Evolutionary conservation across 2,113 vertebrate genomes (phyloP).

Genomic region (Argyrosomus japonicus): DNA sequence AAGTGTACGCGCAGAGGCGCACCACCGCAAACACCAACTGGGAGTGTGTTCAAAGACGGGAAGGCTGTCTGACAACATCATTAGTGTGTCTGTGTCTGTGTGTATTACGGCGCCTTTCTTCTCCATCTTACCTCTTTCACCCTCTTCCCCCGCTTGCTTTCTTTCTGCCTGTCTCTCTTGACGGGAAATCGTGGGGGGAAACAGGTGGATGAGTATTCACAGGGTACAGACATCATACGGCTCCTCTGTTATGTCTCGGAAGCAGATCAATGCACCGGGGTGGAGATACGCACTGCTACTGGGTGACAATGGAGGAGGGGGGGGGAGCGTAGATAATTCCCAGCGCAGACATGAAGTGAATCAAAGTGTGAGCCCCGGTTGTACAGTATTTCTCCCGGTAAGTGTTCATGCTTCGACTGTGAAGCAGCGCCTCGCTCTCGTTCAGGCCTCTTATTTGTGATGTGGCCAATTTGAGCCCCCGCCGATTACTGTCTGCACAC

Average conservation of each 20-base stretch:
- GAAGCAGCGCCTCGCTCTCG: not conserved
- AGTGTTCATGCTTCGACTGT: slow-evolving; percentile 31
- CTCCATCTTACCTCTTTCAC: slow-evolving; percentile 51
- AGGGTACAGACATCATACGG: slow-evolving; percentile 53
- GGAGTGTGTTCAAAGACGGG: slow-evolving; percentile 74
- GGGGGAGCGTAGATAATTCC: slow-evolving; percentile 53
- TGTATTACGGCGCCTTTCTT: slow-evolving; percentile 62
- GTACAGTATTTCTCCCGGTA: slow-evolving; percentile 33
- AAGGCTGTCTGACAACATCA: slow-evolving; percentile 78
- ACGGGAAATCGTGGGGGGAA: slow-evolving; percentile 48
- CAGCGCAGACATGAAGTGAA: slow-evolving; percentile 41
- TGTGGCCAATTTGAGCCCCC: not conserved
- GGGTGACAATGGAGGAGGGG: slow-evolving; percentile 35
- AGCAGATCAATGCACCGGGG: slow-evolving; percentile 60
- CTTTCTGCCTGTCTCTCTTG: slow-evolving; percentile 51
- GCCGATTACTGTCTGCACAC: slow-evolving; percentile 10
- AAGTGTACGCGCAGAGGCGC: slow-evolving; percentile 46
- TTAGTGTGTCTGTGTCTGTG: slow-evolving; percentile 76
- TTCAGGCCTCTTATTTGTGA: slow-evolving; percentile 6
- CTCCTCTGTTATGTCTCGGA: slow-evolving; percentile 54
- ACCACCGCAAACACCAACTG: slow-evolving; percentile 56
- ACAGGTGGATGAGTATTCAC: slow-evolving; percentile 70
- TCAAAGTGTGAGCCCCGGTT: slow-evolving; percentile 17
- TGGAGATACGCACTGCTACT: slow-evolving; percentile 43
- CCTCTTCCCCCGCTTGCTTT: slow-evolving; percentile 32